Evolutionary conservation across 2,113 vertebrate species (phyloP).

Genomic region (Scytalopus superciliaris): DNA sequence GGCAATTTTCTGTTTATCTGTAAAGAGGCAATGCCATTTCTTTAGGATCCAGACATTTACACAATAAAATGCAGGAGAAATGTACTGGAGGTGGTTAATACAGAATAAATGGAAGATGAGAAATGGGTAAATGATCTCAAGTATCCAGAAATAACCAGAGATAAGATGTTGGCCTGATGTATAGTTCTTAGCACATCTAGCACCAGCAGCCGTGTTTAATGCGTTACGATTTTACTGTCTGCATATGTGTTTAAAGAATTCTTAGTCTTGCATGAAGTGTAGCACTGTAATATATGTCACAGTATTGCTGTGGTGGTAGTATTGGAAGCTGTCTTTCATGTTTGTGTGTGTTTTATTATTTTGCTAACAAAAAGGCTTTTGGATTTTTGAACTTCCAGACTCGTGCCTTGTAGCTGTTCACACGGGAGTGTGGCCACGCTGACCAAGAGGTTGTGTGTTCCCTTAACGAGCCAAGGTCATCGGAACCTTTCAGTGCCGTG

Average conservation of each 20-base stretch:
- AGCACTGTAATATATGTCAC: neutral
- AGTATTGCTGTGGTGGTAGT: neutral
- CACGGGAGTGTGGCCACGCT: neutral
- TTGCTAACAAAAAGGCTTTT: neutral
- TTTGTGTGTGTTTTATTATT: neutral
- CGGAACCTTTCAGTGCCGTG: neutral
- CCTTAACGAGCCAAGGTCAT: neutral
- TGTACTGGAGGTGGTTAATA: neutral
- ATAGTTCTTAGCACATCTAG: neutral
- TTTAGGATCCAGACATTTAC: neutral
- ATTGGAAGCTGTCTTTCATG: neutral
- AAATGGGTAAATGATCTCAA: neutral
- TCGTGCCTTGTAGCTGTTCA: neutral
- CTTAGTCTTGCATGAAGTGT: neutral
- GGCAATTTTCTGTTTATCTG: neutral
- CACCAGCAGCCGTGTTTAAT: neutral
- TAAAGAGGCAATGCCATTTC: slow-evolving; percentile 29
- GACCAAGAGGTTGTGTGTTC: neutral
- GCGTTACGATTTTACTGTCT: neutral
- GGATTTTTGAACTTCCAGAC: neutral
- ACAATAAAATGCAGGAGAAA: slow-evolving; percentile 1
- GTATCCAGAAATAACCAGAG: neutral
- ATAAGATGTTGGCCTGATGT: neutral
- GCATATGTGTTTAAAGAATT: neutral
- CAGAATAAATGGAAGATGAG: neutral